Evolutionary conservation across 2,888 invertebrate genomes (phyloP).

Genomic region (Villa cingulata): DNA sequence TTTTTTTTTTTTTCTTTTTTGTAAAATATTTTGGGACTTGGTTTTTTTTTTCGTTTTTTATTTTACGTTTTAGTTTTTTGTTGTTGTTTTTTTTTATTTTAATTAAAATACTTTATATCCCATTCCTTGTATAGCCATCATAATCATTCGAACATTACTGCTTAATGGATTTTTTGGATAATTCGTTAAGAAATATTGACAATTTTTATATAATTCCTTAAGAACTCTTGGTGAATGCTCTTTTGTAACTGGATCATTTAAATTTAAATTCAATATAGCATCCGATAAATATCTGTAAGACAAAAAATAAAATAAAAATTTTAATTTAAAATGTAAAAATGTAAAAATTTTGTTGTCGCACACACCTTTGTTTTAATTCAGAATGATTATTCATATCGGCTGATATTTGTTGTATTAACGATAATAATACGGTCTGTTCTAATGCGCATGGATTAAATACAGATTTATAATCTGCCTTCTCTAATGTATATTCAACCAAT

Average conservation of each 20-base stretch:
- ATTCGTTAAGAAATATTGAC: constrained; percentile 50
- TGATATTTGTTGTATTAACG: constrained; percentile 86
- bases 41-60: too few species aligned
- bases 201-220: constrained; percentile 59
- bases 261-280: constrained; percentile 70
- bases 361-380: constrained; percentile 65
- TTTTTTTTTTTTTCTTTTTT: too few species aligned
- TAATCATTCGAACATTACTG: constrained; percentile 32
- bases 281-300: constrained; percentile 68
- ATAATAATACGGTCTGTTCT: constrained; percentile 78
- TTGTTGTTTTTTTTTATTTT: too few species aligned
- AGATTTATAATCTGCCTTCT: constrained; percentile 62
- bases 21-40: too few species aligned
- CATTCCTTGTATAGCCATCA: constrained; percentile 35
- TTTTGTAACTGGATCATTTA: constrained; percentile 58
- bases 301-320: constrained; percentile 7
- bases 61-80: too few species aligned
- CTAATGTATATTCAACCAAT: constrained; percentile 76
- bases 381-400: constrained; percentile 77
- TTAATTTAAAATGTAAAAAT: background rate
- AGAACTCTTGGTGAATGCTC: constrained; percentile 74
- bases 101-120: constrained; percentile 20
- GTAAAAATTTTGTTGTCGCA: too few species aligned
- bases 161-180: constrained; percentile 52
- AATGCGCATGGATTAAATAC: constrained; percentile 69